phyloP scores from a whole-genome alignment of 2,888 invertebrate genomes.

The Cosmia pyralina region DNA sequence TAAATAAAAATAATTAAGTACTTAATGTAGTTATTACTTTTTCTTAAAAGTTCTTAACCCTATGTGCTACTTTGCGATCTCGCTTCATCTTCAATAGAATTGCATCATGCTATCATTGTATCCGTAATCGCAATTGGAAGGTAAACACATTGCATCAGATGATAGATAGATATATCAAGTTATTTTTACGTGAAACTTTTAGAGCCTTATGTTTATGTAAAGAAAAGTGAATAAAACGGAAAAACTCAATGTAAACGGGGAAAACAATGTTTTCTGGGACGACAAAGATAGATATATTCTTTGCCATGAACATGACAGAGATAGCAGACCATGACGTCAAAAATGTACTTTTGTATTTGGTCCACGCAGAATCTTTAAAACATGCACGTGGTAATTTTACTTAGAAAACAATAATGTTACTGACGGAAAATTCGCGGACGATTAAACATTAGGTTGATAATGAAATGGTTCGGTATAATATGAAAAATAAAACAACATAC shows the following conservation, averaged over 20 bases:
- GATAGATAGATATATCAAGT: too few relatives aligned
- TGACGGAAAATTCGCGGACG: neutral
- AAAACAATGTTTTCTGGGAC: constrained; percentile 17
- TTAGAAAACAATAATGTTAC: neutral
- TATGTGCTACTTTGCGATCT: constrained; percentile 31
- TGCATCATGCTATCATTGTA: constrained; percentile 42
- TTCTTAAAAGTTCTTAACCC: neutral
- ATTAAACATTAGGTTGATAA: neutral
- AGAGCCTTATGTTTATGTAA: neutral
- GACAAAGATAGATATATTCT: constrained; percentile 30
- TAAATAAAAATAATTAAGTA: neutral
- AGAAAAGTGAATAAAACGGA: neutral
- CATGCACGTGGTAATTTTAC: neutral
- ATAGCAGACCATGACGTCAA: constrained; percentile 38
- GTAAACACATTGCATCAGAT: constrained; percentile 13
- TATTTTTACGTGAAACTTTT: constrained; percentile 5
- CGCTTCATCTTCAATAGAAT: constrained; percentile 45
- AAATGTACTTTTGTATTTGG: neutral
- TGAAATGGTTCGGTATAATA: neutral
- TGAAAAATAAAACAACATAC: neutral
- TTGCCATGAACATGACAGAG: constrained; percentile 27
- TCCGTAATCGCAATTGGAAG: constrained; percentile 2
- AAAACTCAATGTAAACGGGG: constrained; percentile 31
- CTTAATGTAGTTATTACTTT: neutral
- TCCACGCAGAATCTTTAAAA: constrained; percentile 27